Percentiles rank a stretch among this genome's conserved stretches.
Evolutionary conservation across 1,140 invertebrate species (phyloP).

Genomic region (Meloidogyne exigua): DNA sequence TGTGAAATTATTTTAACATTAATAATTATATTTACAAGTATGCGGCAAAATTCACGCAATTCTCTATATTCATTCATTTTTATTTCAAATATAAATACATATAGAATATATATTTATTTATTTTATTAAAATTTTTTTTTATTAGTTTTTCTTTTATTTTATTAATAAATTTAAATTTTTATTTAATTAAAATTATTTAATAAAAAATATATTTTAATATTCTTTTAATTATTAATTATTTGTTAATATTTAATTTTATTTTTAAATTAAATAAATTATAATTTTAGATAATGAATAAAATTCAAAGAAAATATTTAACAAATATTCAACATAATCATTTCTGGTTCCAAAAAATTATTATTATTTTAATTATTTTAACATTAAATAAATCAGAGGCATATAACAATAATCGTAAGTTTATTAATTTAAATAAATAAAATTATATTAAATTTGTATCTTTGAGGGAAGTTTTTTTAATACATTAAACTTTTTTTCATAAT

Average conservation of each 20-base stretch:
- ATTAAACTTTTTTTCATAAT: too few relatives aligned
- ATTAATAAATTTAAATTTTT: background rate
- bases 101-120: background rate
- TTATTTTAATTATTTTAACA: constrained; percentile 2
- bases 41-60: background rate
- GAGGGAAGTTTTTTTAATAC: too few relatives aligned
- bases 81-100: too few relatives aligned
- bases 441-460: too few relatives aligned
- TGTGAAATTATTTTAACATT: background rate
- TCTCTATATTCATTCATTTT: background rate
- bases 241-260: too few relatives aligned
- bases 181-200: background rate
- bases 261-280: too few relatives aligned
- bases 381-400: background rate
- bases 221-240: background rate
- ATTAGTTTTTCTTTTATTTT: background rate
- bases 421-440: too few relatives aligned
- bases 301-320: background rate
- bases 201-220: background rate
- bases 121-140: background rate
- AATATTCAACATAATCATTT: background rate
- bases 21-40: too few relatives aligned
- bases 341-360: background rate
- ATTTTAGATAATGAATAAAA: too few relatives aligned
- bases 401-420: background rate